Percentiles rank a stretch among this genome's conserved stretches.
Conservation (phyloP, 2,888 invertebrate species). For the Clivina fossor region DNA sequence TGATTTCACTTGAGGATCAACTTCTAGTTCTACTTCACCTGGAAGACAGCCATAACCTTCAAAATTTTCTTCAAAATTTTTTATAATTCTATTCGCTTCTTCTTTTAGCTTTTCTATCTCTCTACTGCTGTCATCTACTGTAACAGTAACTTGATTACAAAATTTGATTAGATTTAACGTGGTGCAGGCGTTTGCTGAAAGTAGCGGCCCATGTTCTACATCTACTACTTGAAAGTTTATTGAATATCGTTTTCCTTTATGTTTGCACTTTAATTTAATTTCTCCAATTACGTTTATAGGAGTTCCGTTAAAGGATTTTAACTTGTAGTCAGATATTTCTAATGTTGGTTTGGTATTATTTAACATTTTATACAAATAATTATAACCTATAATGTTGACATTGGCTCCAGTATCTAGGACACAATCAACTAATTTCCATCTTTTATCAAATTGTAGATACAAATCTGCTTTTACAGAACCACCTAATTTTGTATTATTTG, state of each 20-base stretch:
- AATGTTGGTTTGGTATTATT: neutral
- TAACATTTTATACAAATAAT: neutral
- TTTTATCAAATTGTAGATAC: neutral
- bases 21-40: slow-evolving; percentile 27
- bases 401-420: slow-evolving; percentile 7
- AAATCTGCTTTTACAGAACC: neutral
- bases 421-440: neutral
- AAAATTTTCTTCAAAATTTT: slow-evolving; percentile 18
- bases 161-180: neutral
- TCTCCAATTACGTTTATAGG: slow-evolving; percentile 2
- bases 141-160: slow-evolving; percentile 3
- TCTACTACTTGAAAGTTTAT: slow-evolving; percentile 7
- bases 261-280: slow-evolving; percentile 2
- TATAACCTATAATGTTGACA: slow-evolving; percentile 5
- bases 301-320: slow-evolving; percentile 6
- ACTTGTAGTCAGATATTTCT: neutral
- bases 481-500: neutral
- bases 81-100: slow-evolving; percentile 10
- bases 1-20: slow-evolving; percentile 24
- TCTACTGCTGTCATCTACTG: neutral
- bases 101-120: neutral
- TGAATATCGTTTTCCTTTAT: slow-evolving; percentile 3
- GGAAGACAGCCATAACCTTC: slow-evolving; percentile 17
- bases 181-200: neutral
- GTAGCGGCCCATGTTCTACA: slow-evolving; percentile 10